Evolutionary conservation across 2,797 vertebrate species (phyloP).

Genomic region (Labroides dimidiatus): DNA sequence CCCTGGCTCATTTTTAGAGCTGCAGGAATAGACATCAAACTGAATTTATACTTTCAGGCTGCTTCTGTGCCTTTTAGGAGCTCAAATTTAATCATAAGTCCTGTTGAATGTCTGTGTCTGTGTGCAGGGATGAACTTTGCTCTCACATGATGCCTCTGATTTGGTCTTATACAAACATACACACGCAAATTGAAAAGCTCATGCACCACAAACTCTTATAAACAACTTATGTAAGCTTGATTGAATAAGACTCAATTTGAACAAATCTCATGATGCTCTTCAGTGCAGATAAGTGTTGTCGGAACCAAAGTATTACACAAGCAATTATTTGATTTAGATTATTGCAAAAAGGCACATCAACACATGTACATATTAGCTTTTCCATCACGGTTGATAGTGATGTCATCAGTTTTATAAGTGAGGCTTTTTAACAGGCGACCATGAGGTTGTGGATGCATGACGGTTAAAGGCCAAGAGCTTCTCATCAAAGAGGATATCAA

Average conservation of each 20-base stretch:
- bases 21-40: constrained; percentile 3
- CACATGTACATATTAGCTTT: no score
- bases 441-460: no score
- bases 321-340: background rate
- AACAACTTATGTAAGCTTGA: background rate
- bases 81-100: background rate
- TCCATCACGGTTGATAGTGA: no score
- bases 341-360: background rate
- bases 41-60: background rate
- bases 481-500: no score
- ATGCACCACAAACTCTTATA: background rate
- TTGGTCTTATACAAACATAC: constrained; percentile 12
- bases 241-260: constrained; percentile 8
- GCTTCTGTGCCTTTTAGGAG: background rate
- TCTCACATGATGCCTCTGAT: background rate
- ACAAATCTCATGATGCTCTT: background rate
- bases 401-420: no score
- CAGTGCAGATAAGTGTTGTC: background rate
- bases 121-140: background rate
- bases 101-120: background rate
- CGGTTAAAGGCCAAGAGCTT: no score
- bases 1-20: background rate
- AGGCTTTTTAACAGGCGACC: no score
- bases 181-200: background rate
- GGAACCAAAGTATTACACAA: background rate